Base-by-base conservation (phyloP, 1,140 invertebrate species). In the Sinella curviseta region DNA sequence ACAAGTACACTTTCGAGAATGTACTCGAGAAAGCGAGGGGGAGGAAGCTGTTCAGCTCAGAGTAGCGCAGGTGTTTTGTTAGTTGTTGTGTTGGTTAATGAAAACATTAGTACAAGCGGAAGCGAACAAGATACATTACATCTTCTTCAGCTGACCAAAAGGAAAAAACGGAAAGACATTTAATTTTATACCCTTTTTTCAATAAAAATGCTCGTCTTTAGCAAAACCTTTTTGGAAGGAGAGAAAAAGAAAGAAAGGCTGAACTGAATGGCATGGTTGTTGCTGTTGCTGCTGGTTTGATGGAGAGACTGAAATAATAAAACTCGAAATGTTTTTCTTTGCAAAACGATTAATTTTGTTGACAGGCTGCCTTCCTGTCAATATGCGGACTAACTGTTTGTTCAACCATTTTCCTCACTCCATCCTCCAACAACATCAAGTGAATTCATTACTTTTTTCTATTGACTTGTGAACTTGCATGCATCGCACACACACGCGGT, bases 361-460 rank as follows among this genome's bases (percentile, higher is more conserved):
- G 78, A 80, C 78, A 80, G 78, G 16, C 74, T 76, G 74, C 75
- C 78, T 76, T 80, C 78, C 78, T 80, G 78, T 80, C 78, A 80
- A 70, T 70, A 70, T 70, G 65, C 31, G 31, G 31, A 70, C 65
- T 70, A 70, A 70, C 65, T 76, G 76, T 80, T 75, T 65, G 17
- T 28, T 78, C 65, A 39, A 30, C 75, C 31, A 20, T 30, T 65
- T 24, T 24, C 12, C n/a, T n/a, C n/a, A n/a, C n/a, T n/a, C n/a
- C n/a, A n/a, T n/a, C n/a, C n/a, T n/a, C n/a, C n/a, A n/a, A n/a
- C n/a, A n/a, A n/a, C n/a, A 17, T 54, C 77, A 77, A 65, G 33
- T 79, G 73, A 79, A 55, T 48, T 28, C 55, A 17, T 8, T 35
- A 14, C 26, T 26, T 73, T 80, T 75, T 39, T 65, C 76, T 36